Evolutionary conservation across 2,888 invertebrate species (phyloP), one percentile per base, ranked within the genome.

Genomic region (Callyntrura guangdongensis): DNA sequence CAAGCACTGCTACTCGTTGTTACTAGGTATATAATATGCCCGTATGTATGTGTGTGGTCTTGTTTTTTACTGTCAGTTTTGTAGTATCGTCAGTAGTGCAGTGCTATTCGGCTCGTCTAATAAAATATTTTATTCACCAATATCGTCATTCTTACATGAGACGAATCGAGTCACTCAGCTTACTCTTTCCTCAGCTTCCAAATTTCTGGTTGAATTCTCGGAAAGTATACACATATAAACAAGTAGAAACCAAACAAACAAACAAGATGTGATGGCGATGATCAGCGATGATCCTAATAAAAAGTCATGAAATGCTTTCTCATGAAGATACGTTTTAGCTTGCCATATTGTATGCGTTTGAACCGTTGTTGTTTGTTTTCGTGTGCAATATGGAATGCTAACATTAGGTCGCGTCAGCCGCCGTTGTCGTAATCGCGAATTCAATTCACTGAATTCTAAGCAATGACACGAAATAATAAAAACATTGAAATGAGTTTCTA

Each of bases 61-160:
- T 74, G 49, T 74, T 47, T 49, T 49, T 74, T 49, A 74, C 22
- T 74, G 67, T 69, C 67, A 69, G 36, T 36, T 56, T n/a, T n/a
- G 79, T 27, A 56, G 14, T n/a, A n/a, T n/a, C n/a, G n/a, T n/a
- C n/a, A n/a, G n/a, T n/a, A n/a, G n/a, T n/a, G n/a, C n/a, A n/a
- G n/a, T n/a, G n/a, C n/a, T n/a, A n/a, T n/a, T n/a, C n/a, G n/a
- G n/a, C n/a, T n/a, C n/a, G n/a, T n/a, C n/a, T n/a, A n/a, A n/a
- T n/a, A 77, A 9, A 6, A 82, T 82, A 82, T 82, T 82, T 82
- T 82, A 82, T 82, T 82, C 82, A 82, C 64, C 47, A n/a, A n/a
- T n/a, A 64, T 69, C 61, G 20, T 59, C 20, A 59, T 20, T 49
- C 25, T 56, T 53, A n/a, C 56, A 25, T 69, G 67, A 69, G 27